These are phyloP conservation scores for Tupiocoris notatus DNA, from an alignment of 2,888 invertebrate genomes.

Conservation along the genomic window DNA sequence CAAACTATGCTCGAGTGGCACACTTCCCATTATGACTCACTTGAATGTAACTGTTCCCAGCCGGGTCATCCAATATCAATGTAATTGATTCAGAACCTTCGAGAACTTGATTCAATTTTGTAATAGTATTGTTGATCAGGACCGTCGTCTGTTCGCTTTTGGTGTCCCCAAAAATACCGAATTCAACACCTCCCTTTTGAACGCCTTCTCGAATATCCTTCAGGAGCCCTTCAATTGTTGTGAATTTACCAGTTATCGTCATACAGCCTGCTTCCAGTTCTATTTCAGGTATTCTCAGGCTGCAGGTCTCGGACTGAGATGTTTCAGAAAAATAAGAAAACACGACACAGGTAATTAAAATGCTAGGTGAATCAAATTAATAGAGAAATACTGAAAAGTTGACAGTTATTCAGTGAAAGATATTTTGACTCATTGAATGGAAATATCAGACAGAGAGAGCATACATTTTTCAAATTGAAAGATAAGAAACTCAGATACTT, in stretches of 20 bases:
- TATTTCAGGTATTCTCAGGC: conserved; percentile 78
- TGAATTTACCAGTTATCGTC: conserved; percentile 88
- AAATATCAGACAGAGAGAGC: too few species aligned
- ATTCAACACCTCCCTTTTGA: conserved; percentile 29
- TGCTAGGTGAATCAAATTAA: too few species aligned
- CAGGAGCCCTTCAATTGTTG: conserved; percentile 90
- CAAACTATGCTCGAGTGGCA: neutral
- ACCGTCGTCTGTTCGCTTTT: conserved; percentile 74
- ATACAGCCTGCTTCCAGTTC: conserved; percentile 82
- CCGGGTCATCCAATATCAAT: conserved; percentile 89
- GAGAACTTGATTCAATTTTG: conserved; percentile 56
- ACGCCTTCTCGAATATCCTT: conserved; percentile 72
- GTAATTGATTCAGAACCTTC: conserved; percentile 65
- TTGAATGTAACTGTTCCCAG: conserved; percentile 95
- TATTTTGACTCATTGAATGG: too few species aligned
- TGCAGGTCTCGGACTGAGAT: conserved; percentile 74
- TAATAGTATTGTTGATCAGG: conserved; percentile 60
- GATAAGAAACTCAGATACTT: neutral
- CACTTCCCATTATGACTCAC: too few species aligned
- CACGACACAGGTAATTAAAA: too few species aligned
- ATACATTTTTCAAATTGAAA: too few species aligned
- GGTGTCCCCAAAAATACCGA: conserved; percentile 55
- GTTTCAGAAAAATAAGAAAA: too few species aligned
- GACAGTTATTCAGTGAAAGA: too few species aligned
- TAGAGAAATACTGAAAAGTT: too few species aligned